These are phyloP conservation scores for Tenodera sinensis DNA, from an alignment of 2,888 invertebrate genomes.

Conservation along the genomic window DNA sequence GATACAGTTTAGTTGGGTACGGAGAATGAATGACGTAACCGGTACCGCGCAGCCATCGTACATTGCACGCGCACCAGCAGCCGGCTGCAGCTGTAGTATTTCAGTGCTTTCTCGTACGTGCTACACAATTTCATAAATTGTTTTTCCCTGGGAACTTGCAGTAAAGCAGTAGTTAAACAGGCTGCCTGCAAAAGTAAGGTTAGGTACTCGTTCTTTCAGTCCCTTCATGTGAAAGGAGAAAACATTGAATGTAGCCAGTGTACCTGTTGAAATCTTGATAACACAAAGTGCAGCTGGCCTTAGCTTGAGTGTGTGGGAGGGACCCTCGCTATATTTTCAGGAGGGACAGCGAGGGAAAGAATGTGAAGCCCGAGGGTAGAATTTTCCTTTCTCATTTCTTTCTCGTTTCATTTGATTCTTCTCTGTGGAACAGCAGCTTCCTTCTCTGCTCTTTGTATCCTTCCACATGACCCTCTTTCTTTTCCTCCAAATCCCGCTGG, in stretches of 20 bases:
- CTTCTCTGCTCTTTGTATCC: background rate
- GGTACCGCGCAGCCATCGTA: too few species aligned
- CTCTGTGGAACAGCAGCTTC: background rate
- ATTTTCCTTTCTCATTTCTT: slow-evolving; percentile 2
- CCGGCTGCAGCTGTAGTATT: too few species aligned
- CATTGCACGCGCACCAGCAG: too few species aligned
- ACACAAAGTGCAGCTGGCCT: background rate
- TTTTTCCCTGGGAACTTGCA: too few species aligned
- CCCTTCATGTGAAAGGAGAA: background rate
- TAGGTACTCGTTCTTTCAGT: too few species aligned
- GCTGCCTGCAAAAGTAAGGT: background rate
- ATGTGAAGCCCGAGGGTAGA: background rate
- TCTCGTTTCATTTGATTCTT: background rate
- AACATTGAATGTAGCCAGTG: background rate
- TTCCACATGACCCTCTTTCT: background rate
- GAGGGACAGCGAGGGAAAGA: background rate
- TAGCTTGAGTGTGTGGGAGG: background rate
- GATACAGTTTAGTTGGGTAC: too few species aligned
- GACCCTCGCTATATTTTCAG: background rate
- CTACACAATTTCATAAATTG: too few species aligned
- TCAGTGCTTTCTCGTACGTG: too few species aligned
- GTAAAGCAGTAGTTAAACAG: background rate
- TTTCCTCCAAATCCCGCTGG: background rate
- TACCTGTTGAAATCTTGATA: background rate
- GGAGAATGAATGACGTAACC: too few species aligned